A percentile compares a stretch with the other conserved stretches of the same genome.
Evolutionary conservation across 2,113 vertebrate genomes (phyloP).

Genomic region (Chroicocephalus ridibundus): DNA sequence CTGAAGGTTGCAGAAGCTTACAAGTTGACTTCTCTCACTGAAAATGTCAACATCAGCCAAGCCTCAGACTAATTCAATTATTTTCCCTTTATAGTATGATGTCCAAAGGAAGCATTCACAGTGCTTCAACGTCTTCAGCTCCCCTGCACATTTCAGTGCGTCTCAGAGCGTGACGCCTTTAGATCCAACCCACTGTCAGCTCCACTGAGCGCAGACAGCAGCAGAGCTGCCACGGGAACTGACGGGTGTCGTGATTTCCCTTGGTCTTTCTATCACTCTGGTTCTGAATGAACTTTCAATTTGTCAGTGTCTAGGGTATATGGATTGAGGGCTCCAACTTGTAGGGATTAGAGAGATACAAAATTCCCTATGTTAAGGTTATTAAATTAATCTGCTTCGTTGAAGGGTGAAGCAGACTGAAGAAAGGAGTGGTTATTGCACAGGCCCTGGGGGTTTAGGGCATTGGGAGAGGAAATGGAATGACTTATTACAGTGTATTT

Average conservation of each 20-base stretch:
- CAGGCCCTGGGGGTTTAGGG: background rate
- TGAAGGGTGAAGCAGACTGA: background rate
- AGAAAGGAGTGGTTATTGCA: background rate
- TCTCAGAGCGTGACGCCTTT: background rate
- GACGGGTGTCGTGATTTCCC: background rate
- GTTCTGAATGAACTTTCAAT: background rate
- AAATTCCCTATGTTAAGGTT: background rate
- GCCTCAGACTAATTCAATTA: constrained; percentile 11
- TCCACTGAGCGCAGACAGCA: background rate
- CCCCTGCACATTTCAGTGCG: background rate
- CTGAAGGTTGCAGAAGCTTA: background rate
- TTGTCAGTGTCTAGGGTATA: background rate
- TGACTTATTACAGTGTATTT: background rate
- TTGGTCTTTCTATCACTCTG: background rate
- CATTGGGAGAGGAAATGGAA: accelerated
- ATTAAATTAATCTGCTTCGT: constrained; percentile 12
- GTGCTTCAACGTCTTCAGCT: background rate
- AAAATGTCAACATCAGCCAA: background rate
- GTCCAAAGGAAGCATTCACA: background rate
- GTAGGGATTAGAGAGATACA: background rate
- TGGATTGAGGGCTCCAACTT: background rate
- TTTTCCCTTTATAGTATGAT: background rate
- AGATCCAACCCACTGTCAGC: background rate
- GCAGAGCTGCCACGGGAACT: background rate
- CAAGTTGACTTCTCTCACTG: background rate